Base-by-base conservation (phyloP, 2,797 vertebrate genomes). In the Diplodus sargus region DNA sequence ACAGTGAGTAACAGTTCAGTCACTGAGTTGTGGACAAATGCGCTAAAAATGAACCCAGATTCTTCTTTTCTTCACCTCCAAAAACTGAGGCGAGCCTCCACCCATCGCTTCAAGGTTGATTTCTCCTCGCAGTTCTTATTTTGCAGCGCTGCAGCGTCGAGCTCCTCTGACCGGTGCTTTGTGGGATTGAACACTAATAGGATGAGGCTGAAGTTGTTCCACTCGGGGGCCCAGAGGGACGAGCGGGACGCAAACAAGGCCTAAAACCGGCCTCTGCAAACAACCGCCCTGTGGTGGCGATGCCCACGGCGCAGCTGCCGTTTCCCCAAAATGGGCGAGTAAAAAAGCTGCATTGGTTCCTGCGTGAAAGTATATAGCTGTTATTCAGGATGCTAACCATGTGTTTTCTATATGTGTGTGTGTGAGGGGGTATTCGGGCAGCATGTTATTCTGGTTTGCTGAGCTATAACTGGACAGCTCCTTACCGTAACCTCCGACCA, bases 381-480 rank as follows among this genome's bases (percentile, higher is more conserved):
- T 86, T 88, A 82, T 85, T 90, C 85, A 86, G 71, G 79, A 88
- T 45, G 66, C 76, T 58, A 86, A 87, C 81, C 84, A 79, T 90
- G 79, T 86, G 79, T 90, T 87, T 82, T 82, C 34, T 77, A 18
- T 69, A 17, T 52, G 39, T 58, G 70, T 61, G 59, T 61, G 59
- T 63, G 81, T 53, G 61, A 74, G 78, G 63, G 84, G 25, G 75
- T 83, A 28, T 90, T 79, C 87, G 85, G 74, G 70, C 74, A 78
- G 82, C 28, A n/a, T 91, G 91, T 94, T 91, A 80, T 92, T 91
- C 87, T 91, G 91, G 89, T 90, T 91, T 74, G 56, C 74, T 22
- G 78, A 85, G 85, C 88, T 91, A 89, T 88, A 92, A 89, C 82
- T 58, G 89, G 86, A 84, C 81, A 69, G 74, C 78, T 74, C 15